Percentiles rank a stretch among this genome's conserved stretches.
phyloP scores from a whole-genome alignment of 2,888 invertebrate species.

The Drosophila diplacantha region DNA sequence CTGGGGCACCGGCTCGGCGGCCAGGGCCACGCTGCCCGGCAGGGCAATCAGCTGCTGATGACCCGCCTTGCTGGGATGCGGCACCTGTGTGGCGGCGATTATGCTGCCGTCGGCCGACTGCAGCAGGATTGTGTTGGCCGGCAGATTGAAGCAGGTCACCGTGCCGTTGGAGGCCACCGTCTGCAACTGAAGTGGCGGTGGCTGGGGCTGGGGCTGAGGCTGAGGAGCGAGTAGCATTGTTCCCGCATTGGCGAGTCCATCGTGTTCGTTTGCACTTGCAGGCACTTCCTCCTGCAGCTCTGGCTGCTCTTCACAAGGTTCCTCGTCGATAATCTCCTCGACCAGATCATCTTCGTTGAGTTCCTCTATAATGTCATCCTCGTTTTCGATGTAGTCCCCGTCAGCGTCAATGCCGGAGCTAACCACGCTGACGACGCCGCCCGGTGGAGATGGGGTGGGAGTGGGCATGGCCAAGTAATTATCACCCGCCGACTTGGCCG shows the following conservation, averaged over 20 bases:
- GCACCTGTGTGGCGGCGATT: slow-evolving; percentile 64
- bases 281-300: slow-evolving; percentile 29
- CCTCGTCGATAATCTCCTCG: slow-evolving; percentile 70
- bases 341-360: slow-evolving; percentile 67
- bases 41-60: slow-evolving; percentile 70
- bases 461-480: slow-evolving; percentile 59
- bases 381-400: slow-evolving; percentile 46
- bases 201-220: slow-evolving; percentile 59
- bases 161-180: slow-evolving; percentile 74
- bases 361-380: slow-evolving; percentile 62
- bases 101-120: slow-evolving; percentile 73
- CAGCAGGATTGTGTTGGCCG: slow-evolving; percentile 72
- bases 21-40: slow-evolving; percentile 47
- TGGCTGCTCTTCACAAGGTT: slow-evolving; percentile 50
- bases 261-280: slow-evolving; percentile 19
- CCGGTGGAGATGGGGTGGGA: slow-evolving; percentile 63
- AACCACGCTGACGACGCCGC: slow-evolving; percentile 29
- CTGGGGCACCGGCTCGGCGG: slow-evolving; percentile 33
- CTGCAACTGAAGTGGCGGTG: slow-evolving; percentile 69
- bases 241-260: slow-evolving; percentile 34
- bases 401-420: slow-evolving; percentile 36
- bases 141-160: slow-evolving; percentile 73
- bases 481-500: slow-evolving; percentile 61
- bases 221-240: slow-evolving; percentile 43
- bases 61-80: slow-evolving; percentile 65